Evolutionary conservation across 2,888 invertebrate genomes (phyloP).

Genomic region (Sphaeridia pumilis): DNA sequence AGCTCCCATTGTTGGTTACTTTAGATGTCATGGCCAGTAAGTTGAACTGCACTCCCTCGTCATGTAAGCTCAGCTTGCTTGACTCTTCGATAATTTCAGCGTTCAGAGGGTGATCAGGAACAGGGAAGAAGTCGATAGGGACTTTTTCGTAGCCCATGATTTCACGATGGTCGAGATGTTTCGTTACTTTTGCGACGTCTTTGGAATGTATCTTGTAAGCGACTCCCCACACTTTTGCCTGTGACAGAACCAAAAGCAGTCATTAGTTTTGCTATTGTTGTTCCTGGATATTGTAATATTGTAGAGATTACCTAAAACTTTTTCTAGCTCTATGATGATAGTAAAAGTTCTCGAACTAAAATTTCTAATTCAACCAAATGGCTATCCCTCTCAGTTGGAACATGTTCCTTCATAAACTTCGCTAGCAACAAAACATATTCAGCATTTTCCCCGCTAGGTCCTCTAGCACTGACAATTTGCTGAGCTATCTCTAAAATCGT

Average conservation of each 20-base stretch:
- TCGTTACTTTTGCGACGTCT: constrained; percentile 56
- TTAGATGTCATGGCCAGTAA: background rate
- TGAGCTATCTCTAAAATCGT: constrained; percentile 19
- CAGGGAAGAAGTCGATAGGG: constrained; percentile 59
- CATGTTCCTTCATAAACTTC: constrained; percentile 22
- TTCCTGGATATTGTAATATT: background rate
- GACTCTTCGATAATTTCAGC: background rate
- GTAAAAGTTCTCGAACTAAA: background rate
- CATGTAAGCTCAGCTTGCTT: background rate
- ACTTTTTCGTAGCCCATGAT: constrained; percentile 78
- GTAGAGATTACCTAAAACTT: background rate
- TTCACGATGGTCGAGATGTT: constrained; percentile 79
- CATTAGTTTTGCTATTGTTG: too few species aligned
- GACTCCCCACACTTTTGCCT: constrained; percentile 74
- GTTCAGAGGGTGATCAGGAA: constrained; percentile 31
- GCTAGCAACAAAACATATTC: constrained; percentile 29
- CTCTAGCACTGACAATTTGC: constrained; percentile 23
- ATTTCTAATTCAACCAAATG: constrained; percentile 29
- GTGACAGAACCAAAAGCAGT: constrained; percentile 23
- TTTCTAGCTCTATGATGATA: background rate
- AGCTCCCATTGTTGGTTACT: background rate
- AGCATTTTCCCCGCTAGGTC: constrained; percentile 26
- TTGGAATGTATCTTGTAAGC: constrained; percentile 71
- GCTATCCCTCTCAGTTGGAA: constrained; percentile 21
- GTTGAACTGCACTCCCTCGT: background rate